These are phyloP conservation scores for Hyperoplus lanceolatus DNA, from an alignment of 2,797 vertebrate genomes.

Conservation along the genomic window DNA sequence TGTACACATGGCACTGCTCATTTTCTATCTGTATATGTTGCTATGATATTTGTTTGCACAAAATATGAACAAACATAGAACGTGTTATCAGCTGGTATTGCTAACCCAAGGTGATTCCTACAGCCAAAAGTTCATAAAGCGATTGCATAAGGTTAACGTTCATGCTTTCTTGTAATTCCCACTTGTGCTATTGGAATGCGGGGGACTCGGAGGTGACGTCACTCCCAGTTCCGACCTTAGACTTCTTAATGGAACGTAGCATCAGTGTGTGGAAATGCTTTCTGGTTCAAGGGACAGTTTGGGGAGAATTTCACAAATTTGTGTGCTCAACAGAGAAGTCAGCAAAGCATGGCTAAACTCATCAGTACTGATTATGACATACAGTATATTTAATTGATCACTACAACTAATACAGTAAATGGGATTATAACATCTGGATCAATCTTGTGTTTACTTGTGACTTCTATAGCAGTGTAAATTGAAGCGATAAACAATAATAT, in stretches of 20 bases:
- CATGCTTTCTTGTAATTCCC: too few species aligned
- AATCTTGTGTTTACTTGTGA: background rate
- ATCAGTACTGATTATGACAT: background rate
- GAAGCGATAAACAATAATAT: background rate
- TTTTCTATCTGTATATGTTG: too few species aligned
- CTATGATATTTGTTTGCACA: too few species aligned
- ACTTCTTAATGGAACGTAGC: too few species aligned
- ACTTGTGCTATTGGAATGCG: too few species aligned
- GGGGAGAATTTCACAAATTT: background rate
- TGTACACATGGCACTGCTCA: too few species aligned
- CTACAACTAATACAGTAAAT: background rate
- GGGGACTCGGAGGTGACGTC: too few species aligned
- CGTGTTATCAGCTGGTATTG: background rate
- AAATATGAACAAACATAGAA: too few species aligned
- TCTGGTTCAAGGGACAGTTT: background rate
- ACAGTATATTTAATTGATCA: background rate
- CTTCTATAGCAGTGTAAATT: background rate
- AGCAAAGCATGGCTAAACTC: background rate
- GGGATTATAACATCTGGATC: background rate
- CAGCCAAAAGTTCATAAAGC: too few species aligned
- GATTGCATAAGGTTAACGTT: too few species aligned
- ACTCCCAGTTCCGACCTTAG: too few species aligned
- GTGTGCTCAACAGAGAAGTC: background rate
- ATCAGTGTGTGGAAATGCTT: background rate
- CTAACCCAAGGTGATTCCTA: too few species aligned